Evolutionary conservation across 2,113 vertebrate genomes (phyloP).

Genomic region (Alligator mississippiensis): DNA sequence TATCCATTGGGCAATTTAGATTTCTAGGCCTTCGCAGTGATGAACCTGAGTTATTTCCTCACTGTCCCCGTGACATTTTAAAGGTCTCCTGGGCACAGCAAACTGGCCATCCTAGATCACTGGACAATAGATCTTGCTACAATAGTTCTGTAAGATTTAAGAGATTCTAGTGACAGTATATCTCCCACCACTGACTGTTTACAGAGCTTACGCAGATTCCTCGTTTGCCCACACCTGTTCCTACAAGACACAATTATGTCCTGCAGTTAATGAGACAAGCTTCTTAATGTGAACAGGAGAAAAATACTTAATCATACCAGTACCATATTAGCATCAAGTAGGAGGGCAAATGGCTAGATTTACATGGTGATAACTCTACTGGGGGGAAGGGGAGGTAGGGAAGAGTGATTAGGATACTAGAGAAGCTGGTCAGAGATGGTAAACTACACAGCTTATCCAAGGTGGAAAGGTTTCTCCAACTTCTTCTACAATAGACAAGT

Average conservation of each 20-base stretch:
- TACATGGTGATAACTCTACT: accelerated
- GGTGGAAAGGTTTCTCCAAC: too few relatives aligned
- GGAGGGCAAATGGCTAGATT: neutral
- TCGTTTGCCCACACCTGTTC: neutral
- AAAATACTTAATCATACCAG: neutral
- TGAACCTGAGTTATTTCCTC: too few relatives aligned
- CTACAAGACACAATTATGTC: neutral
- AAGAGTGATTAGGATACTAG: neutral
- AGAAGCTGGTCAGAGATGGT: accelerated
- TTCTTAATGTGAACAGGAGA: accelerated
- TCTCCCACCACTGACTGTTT: accelerated
- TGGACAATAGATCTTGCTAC: neutral
- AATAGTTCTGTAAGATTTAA: too few relatives aligned
- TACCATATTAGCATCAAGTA: neutral
- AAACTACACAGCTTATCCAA: accelerated
- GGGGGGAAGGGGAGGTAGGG: accelerated
- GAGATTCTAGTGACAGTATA: neutral
- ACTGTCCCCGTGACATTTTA: neutral
- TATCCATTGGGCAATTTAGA: too few relatives aligned
- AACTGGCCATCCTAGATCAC: neutral
- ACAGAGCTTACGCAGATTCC: neutral
- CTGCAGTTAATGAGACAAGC: neutral
- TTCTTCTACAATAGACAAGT: too few relatives aligned
- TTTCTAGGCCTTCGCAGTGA: too few relatives aligned
- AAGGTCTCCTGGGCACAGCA: neutral